phyloP scores from a whole-genome alignment of 2,797 vertebrate species.

The Rhinichthys osculus region DNA sequence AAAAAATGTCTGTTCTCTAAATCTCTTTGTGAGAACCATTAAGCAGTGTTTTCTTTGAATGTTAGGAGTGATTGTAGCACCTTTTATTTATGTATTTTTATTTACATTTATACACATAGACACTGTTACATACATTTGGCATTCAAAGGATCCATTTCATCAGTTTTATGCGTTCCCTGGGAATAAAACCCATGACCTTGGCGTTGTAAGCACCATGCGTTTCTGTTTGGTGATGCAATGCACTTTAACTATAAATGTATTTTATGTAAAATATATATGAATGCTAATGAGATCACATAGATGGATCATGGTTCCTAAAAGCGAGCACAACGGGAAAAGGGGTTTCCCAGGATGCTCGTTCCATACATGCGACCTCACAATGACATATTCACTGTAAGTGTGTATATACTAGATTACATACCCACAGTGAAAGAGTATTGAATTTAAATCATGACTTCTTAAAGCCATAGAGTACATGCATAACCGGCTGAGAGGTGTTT shows the following conservation, averaged over 20 bases:
- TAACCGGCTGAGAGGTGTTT: neutral
- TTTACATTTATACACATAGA: neutral
- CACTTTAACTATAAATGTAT: constrained; percentile 1
- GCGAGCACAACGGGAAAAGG: neutral
- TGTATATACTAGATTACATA: neutral
- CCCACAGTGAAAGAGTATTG: neutral
- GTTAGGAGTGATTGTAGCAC: neutral
- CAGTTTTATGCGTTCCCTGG: neutral
- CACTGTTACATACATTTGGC: neutral
- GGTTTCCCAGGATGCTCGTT: neutral
- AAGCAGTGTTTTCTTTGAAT: neutral
- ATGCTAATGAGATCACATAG: constrained; percentile 4
- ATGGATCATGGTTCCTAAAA: neutral
- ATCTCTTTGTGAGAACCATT: neutral
- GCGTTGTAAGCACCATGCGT: neutral
- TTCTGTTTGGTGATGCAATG: neutral
- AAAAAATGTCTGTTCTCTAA: neutral
- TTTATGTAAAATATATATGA: constrained; percentile 7
- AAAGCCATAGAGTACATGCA: neutral
- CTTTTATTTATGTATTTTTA: neutral
- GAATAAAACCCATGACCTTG: neutral
- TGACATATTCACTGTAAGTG: neutral
- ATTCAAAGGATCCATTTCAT: neutral
- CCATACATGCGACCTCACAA: neutral
- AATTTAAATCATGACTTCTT: neutral